phyloP scores from a whole-genome alignment of 2,888 invertebrate genomes.

The Ditylenchus weischeri region DNA sequence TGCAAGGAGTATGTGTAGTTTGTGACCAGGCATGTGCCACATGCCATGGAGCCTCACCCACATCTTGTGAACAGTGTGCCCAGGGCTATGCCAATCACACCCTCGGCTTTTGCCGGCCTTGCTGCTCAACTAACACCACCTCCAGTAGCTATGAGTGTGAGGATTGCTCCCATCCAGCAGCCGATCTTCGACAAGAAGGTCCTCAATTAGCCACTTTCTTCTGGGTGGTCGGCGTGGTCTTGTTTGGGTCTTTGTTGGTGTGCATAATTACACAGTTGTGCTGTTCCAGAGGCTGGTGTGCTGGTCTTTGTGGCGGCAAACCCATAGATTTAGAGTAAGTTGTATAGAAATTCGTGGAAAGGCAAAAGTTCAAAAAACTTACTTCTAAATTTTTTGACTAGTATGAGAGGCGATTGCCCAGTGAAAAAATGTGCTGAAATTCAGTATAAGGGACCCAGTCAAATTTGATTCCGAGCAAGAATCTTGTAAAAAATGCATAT shows the following conservation, averaged over 20 bases:
- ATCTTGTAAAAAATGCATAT: no score
- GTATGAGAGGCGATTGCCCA: no score
- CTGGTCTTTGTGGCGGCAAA: conserved; percentile 9
- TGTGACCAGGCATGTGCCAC: conserved; percentile 52
- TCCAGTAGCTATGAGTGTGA: conserved; percentile 12
- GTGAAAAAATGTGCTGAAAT: no score
- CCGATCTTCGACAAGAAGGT: not conserved
- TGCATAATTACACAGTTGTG: not conserved
- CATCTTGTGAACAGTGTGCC: conserved; percentile 47
- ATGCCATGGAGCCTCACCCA: conserved; percentile 44
- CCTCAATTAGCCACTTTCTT: conserved; percentile 13
- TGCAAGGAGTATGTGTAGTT: conserved; percentile 42
- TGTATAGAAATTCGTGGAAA: no score
- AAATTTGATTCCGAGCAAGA: no score
- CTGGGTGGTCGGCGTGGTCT: conserved; percentile 11
- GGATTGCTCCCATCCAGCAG: not conserved
- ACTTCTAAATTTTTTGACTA: no score
- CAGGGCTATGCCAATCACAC: conserved; percentile 49
- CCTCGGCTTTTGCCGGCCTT: conserved; percentile 54
- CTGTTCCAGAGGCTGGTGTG: conserved; percentile 11
- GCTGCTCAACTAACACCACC: conserved; percentile 36
- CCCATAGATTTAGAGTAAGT: conserved; percentile 17
- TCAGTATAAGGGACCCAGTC: no score
- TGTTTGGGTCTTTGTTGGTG: conserved; percentile 11
- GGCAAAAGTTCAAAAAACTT: not conserved